Conservation (phyloP, 92 coral and sea anemone species). For the Chrysogorgia sp. region DNA sequence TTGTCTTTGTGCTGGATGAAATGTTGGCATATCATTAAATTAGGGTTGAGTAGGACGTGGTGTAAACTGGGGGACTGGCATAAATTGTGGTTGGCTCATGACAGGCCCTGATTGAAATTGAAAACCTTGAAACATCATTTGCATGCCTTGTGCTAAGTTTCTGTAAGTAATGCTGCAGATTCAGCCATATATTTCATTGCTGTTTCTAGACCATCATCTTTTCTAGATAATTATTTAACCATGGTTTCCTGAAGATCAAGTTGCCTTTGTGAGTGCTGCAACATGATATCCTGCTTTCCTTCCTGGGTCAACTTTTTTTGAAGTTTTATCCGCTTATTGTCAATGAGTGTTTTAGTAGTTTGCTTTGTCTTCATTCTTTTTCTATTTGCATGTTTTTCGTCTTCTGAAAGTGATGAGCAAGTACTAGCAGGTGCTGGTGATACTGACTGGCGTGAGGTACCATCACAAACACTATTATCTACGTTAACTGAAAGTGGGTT, state of each 20-base stretch:
- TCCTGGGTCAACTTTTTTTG: constrained; percentile 31
- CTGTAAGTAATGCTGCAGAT: constrained; percentile 26
- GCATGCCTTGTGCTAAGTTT: constrained; percentile 53
- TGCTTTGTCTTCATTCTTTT: too few species aligned
- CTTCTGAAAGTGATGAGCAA: too few species aligned
- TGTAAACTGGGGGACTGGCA: too few species aligned
- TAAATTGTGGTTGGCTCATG: too few species aligned
- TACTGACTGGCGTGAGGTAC: too few species aligned
- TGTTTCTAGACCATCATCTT: constrained; percentile 56
- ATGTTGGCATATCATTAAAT: too few species aligned
- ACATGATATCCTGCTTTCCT: constrained; percentile 40
- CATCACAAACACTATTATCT: too few species aligned
- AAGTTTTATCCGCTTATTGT: constrained; percentile 34
- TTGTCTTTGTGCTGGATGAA: too few species aligned
- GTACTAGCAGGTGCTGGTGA: too few species aligned
- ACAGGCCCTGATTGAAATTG: constrained; percentile 36
- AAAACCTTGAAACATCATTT: constrained; percentile 46
- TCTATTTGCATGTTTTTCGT: too few species aligned
- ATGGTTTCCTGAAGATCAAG: constrained; percentile 20
- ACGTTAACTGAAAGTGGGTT: too few species aligned
- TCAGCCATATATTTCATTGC: constrained; percentile 58
- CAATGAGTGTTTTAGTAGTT: constrained; percentile 13
- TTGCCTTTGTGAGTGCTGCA: constrained; percentile 48
- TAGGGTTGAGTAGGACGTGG: too few species aligned
- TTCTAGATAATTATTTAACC: constrained; percentile 34